A percentile compares a stretch with the other conserved stretches of the same genome.
These are phyloP conservation scores for Merodon equestris DNA, from an alignment of 2,888 invertebrate genomes.

Conservation along the genomic window DNA sequence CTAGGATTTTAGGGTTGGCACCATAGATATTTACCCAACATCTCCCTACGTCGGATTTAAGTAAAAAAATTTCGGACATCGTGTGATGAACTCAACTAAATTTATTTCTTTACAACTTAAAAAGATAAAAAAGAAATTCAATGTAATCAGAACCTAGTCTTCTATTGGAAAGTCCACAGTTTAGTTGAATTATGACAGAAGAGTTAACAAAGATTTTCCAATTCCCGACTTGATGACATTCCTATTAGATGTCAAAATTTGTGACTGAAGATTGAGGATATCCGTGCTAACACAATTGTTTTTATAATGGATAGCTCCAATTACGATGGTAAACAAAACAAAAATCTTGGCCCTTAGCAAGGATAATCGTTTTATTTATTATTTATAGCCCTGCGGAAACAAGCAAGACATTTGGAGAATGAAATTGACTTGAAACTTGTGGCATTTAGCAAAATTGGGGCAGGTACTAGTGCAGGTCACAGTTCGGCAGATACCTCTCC, in stretches of 20 bases:
- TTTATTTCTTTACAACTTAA: too few species aligned
- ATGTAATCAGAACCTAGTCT: too few species aligned
- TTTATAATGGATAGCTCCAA: slow-evolving; percentile 54
- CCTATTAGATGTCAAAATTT: slow-evolving; percentile 45
- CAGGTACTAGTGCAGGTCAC: slow-evolving; percentile 79
- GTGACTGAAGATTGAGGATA: slow-evolving; percentile 1
- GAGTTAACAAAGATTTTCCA: too few species aligned
- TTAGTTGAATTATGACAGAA: too few species aligned
- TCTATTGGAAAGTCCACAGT: too few species aligned
- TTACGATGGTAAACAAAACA: slow-evolving; percentile 57
- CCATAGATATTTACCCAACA: too few species aligned
- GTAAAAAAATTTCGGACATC: too few species aligned
- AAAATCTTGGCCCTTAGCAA: background rate
- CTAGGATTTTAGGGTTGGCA: too few species aligned
- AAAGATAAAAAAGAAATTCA: too few species aligned
- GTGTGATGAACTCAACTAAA: too few species aligned
- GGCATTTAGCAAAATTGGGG: slow-evolving; percentile 95
- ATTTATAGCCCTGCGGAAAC: slow-evolving; percentile 89
- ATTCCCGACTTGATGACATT: slow-evolving; percentile 48
- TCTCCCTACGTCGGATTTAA: too few species aligned
- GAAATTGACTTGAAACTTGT: slow-evolving; percentile 97
- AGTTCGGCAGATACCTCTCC: slow-evolving; percentile 85
- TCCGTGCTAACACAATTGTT: slow-evolving; percentile 30
- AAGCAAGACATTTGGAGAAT: slow-evolving; percentile 95
- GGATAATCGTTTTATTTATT: background rate